Conservation (phyloP, 1,140 invertebrate genomes). For the Apis dorsata region DNA sequence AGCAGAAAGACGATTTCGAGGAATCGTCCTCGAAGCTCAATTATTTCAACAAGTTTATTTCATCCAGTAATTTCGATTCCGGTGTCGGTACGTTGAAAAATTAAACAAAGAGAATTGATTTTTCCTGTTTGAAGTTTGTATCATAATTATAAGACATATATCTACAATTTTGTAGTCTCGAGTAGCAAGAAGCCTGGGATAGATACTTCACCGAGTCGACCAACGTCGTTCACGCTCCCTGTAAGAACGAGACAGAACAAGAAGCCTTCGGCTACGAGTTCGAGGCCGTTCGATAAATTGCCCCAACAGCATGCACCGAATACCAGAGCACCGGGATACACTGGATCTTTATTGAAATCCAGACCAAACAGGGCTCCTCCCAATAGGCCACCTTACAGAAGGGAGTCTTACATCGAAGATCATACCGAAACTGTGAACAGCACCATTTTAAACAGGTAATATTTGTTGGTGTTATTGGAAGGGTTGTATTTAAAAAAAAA, state of each 20-base stretch:
- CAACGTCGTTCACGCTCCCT: slow-evolving; percentile 57
- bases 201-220: slow-evolving; percentile 62
- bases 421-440: slow-evolving; percentile 40
- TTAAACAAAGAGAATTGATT: background rate
- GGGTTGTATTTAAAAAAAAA: no score
- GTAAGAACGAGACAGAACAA: slow-evolving; percentile 64
- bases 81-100: slow-evolving; percentile 50
- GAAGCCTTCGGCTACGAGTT: slow-evolving; percentile 59
- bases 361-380: slow-evolving; percentile 64
- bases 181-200: slow-evolving; percentile 68
- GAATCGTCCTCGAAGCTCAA: slow-evolving; percentile 48
- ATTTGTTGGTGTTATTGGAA: background rate
- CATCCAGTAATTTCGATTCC: slow-evolving; percentile 50
- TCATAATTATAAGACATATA: no score
- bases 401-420: slow-evolving; percentile 72
- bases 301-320: slow-evolving; percentile 78
- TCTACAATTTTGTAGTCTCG: slow-evolving; percentile 37
- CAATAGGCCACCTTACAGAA: slow-evolving; percentile 74
- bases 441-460: slow-evolving; percentile 46
- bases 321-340: slow-evolving; percentile 77
- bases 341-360: slow-evolving; percentile 67
- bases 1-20: slow-evolving; percentile 67
- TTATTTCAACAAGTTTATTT: slow-evolving; percentile 59
- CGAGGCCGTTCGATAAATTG: slow-evolving; percentile 76
- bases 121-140: background rate